Conservation (phyloP, 2,113 vertebrate genomes). For the Vidua macroura region DNA sequence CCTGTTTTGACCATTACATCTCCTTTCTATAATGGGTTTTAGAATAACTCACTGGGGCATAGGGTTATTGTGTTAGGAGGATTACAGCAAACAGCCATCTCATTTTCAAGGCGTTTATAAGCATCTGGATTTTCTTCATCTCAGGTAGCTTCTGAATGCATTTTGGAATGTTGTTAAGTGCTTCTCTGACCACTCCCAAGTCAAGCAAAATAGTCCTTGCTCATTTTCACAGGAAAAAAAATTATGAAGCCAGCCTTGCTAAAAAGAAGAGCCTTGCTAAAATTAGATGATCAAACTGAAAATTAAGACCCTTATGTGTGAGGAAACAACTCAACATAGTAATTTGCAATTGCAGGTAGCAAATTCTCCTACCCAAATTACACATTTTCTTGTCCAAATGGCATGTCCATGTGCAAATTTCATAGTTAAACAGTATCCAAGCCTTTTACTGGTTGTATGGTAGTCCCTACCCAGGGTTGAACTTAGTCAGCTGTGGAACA, state of each 20-base stretch:
- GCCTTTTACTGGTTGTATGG: not conserved
- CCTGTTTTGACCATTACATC: not conserved
- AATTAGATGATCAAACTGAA: not conserved
- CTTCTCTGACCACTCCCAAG: not conserved
- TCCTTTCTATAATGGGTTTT: not conserved
- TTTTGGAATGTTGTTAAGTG: not conserved
- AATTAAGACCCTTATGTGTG: not conserved
- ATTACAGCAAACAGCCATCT: not conserved
- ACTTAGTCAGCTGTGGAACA: not conserved
- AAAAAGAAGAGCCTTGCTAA: not conserved
- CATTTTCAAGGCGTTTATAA: not conserved
- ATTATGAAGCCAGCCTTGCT: not conserved
- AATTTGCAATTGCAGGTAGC: not conserved
- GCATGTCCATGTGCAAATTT: not conserved
- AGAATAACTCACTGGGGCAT: not conserved
- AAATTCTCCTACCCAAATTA: not conserved
- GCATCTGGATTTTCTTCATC: not conserved
- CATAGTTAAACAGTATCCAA: not conserved
- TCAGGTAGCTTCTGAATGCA: not conserved
- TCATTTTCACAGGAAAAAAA: not conserved
- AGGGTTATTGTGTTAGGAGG: not conserved
- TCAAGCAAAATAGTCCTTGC: not conserved
- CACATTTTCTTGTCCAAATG: conserved; percentile 1
- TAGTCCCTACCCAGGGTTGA: not conserved
- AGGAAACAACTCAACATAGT: not conserved